phyloP scores from a whole-genome alignment of 2,797 vertebrate species.

The Hafferia zeledoni region DNA sequence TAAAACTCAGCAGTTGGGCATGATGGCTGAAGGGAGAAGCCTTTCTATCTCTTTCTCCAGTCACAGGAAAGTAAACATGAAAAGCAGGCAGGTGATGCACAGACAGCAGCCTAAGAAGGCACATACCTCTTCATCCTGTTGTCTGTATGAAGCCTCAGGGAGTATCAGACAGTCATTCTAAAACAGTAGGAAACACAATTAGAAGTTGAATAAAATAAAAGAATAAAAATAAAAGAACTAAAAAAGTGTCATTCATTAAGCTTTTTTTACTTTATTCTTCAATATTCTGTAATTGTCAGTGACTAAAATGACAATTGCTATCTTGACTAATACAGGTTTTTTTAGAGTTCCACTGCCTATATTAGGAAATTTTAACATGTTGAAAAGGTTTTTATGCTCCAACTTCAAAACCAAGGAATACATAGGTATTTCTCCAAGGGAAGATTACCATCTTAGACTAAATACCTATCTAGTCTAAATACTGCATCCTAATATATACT shows the following conservation, averaged over 20 bases:
- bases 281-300: not conserved
- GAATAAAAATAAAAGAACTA: not conserved
- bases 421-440: not conserved
- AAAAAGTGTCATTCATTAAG: not conserved
- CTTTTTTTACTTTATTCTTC: not conserved
- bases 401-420: not conserved
- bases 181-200: slow-evolving; percentile 17
- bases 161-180: not conserved
- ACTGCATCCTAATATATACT: not conserved
- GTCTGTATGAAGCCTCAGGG: not conserved
- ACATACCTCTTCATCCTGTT: not conserved
- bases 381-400: not conserved
- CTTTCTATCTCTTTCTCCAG: not conserved
- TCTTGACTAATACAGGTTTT: not conserved
- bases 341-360: not conserved
- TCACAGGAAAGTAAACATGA: not conserved
- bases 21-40: not conserved
- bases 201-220: not conserved
- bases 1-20: not conserved
- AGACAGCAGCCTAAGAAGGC: not conserved
- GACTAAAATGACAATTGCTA: not conserved
- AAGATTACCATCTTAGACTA: not conserved
- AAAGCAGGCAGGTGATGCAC: not conserved
- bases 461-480: not conserved
- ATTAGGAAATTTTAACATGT: not conserved